Conservation (phyloP, 2,888 invertebrate genomes). For the Diloba caeruleocephala region DNA sequence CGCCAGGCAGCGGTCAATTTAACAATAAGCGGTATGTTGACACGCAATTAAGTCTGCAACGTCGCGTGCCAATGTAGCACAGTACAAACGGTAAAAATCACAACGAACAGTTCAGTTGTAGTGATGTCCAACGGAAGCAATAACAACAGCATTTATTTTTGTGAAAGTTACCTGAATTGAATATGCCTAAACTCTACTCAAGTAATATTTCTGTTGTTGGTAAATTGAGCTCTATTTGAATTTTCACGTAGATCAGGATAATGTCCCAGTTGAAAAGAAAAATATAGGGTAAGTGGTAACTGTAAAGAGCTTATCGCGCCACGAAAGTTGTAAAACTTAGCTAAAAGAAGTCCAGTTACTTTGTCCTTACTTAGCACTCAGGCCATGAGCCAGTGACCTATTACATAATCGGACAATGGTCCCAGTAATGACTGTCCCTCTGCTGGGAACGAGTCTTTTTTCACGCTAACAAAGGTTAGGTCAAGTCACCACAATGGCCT, state of each 20-base stretch:
- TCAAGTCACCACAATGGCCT: too few relatives aligned
- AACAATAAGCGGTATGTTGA: conserved; percentile 63
- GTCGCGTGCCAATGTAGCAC: conserved; percentile 54
- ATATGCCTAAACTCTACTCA: conserved; percentile 11
- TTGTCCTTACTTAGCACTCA: conserved; percentile 12
- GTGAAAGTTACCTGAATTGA: conserved; percentile 13
- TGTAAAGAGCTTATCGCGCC: conserved; percentile 3
- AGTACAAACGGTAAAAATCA: conserved; percentile 49
- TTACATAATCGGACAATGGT: too few relatives aligned
- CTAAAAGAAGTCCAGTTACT: conserved; percentile 16
- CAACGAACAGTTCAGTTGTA: conserved; percentile 17
- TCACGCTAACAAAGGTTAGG: too few relatives aligned
- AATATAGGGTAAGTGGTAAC: neutral
- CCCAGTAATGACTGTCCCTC: too few relatives aligned
- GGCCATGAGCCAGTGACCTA: conserved; percentile 27
- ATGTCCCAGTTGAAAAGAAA: neutral
- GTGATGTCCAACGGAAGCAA: conserved; percentile 9
- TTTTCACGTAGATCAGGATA: neutral
- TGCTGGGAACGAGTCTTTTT: too few relatives aligned
- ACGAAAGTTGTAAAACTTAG: conserved; percentile 25
- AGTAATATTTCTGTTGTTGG: neutral
- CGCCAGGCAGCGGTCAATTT: conserved; percentile 56
- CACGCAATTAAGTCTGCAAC: conserved; percentile 64
- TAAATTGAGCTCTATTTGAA: neutral
- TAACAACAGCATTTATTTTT: conserved; percentile 22